Evolutionary conservation across 1,140 invertebrate genomes (phyloP), one percentile per base, ranked within the genome.

Genomic region (Drosophila asahinai): DNA sequence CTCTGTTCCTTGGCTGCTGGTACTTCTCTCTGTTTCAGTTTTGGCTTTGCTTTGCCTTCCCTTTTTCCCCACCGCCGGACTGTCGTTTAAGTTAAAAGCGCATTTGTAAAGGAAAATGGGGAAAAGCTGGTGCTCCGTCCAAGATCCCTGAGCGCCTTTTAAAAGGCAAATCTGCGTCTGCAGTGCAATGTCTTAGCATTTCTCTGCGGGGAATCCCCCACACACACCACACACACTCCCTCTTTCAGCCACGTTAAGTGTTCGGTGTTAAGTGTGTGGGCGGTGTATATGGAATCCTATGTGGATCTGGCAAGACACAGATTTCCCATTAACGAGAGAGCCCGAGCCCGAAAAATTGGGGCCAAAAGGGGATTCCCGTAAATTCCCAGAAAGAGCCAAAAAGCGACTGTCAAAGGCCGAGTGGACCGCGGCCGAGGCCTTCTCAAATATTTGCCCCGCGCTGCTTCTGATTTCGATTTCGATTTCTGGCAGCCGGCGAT

Each of bases 71-170:
- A 58, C 55, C 63, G 40, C 61, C 71, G 64, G 63, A 72, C 80
- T 89, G 84, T 89, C 83, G 77, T 89, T 89, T 89, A 83, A 83
- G 84, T 86, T 86, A 83, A 86, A 89, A 83, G 83, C 80, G 84
- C 84, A 89, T 89, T 86, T 89, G 84, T 83, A 89, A 89, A 79
- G 60, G 36, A 36, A 19, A 17, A 62, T 19, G 58, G 52, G 15
- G 17, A 40, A 27, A 57, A 57, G 54, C 54, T 55, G 52, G 25
- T 47, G 22, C 11, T 11, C 9, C 15, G 11, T 51, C 17, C 19
- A 51, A 48, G 60, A 78, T 81, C 83, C 75, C 83, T 63, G 58
- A 61, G 70, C 80, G 83, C 67, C 86, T 83, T 89, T 86, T 83
- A 86, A 89, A 82, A 73, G 47, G 72, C 64, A 89, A 83, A 86